Evolutionary conservation across 92 coral and sea anemone genomes (phyloP).

Genomic region (Porites lobata): DNA sequence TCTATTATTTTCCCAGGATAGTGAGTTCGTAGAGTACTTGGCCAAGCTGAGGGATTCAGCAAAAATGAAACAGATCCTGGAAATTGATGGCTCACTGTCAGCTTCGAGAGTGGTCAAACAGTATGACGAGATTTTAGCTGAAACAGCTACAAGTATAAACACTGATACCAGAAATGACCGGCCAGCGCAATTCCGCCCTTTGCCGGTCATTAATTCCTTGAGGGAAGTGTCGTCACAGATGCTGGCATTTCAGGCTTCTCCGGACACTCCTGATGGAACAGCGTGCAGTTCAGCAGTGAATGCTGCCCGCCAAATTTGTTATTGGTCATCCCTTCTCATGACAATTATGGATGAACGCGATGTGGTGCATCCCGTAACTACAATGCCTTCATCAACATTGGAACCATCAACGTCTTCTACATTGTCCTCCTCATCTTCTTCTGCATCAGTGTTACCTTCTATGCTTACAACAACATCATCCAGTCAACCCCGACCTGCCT

Average conservation of each 20-base stretch:
- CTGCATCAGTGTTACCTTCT: neutral
- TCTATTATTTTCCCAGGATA: neutral
- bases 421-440: neutral
- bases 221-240: slow-evolving; percentile 23
- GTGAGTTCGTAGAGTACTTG: neutral
- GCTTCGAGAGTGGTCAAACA: slow-evolving; percentile 1
- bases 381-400: neutral
- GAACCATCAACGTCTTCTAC: neutral
- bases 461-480: too few species aligned
- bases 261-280: slow-evolving; percentile 23
- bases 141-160: neutral
- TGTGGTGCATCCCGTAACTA: slow-evolving; percentile 3
- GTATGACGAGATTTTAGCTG: neutral
- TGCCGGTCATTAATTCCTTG: slow-evolving; percentile 24
- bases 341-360: slow-evolving; percentile 14
- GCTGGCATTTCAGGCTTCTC: slow-evolving; percentile 31
- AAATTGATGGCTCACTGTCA: neutral
- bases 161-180: neutral
- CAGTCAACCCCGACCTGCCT: too few species aligned
- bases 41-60: slow-evolving; percentile 7
- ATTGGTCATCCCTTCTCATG: slow-evolving; percentile 41
- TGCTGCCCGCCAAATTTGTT: slow-evolving; percentile 45
- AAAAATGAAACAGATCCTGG: neutral
- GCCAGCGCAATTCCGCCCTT: neutral
- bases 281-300: slow-evolving; percentile 31